Evolutionary conservation across 2,797 vertebrate species (phyloP), one percentile per base, ranked within the genome.

Genomic region (Melanotaenia maccullochi): DNA sequence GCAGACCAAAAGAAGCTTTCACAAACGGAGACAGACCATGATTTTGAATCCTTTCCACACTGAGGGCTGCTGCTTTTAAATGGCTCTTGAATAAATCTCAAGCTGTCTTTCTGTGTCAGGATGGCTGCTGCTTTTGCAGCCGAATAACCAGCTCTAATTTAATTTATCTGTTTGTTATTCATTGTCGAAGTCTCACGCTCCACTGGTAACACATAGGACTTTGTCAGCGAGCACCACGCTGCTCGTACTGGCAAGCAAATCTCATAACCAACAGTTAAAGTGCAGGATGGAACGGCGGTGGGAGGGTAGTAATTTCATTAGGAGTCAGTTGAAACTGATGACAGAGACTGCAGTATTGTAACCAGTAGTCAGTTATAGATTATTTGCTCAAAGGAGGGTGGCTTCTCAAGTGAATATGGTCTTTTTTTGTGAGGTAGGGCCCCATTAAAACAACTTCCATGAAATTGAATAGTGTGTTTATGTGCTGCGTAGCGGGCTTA

Each of bases 381-480:
- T 30, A 65, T 68, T 71, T 88, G 85, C 85, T 63, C 84, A 86
- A 40, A 54, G 60, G 71, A 57, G 68, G 52, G 38, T 61, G 38
- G 61, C 56, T 85, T 78, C 65, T 78, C 67, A 78, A 85, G 79
- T 82, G 73, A 79, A 76, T 78, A 65, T 73, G 20, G 32, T 44
- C 18, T 56, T 32, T 44, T 76, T 47, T 67, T 47, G 63, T 25
- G 3, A 81, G 79, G 51, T 70, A 30, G 57, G 58, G 71, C 67
- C 60, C 65, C 74, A 79, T 92, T 90, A 90, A 92, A 90, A 78
- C 68, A 79, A 66, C 77, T 69, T 61, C 77, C 82, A 79, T 92
- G 76, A 91, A 84, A 90, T 76, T 81, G 70, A 87, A 76, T 76
- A 62, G 65, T 66, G 84, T 83, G 84, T 92, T 91, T 84, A 89